Evolutionary conservation across 2,888 invertebrate genomes (phyloP).

Genomic region (Parasteatoda lunata): DNA sequence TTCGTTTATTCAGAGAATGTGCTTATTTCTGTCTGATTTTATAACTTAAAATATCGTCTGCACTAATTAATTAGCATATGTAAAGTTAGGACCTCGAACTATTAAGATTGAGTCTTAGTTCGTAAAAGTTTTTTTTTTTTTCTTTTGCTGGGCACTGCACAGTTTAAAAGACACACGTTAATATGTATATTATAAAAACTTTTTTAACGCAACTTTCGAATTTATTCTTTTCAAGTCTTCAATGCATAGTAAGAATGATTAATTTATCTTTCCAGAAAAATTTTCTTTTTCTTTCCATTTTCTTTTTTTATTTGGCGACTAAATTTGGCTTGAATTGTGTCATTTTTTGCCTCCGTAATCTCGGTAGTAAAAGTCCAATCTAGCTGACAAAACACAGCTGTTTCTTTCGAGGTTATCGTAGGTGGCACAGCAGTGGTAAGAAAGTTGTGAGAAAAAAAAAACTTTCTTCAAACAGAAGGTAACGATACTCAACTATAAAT

Average conservation of each 20-base stretch:
- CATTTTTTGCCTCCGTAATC: conserved; percentile 14
- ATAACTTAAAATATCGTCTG: no score
- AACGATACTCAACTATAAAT: neutral
- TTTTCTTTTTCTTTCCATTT: neutral
- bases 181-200: no score
- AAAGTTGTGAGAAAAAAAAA: neutral
- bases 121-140: no score
- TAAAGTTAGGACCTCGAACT: no score
- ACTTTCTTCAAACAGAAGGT: conserved; percentile 3
- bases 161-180: no score
- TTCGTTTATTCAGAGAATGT: no score
- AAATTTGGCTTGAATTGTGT: conserved; percentile 4
- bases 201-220: no score
- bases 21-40: no score
- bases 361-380: conserved; percentile 14
- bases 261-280: neutral
- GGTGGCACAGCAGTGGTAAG: conserved; percentile 49
- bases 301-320: neutral
- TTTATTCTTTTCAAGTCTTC: no score
- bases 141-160: no score
- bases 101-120: no score
- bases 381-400: conserved; percentile 56
- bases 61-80: no score
- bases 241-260: neutral
- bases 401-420: conserved; percentile 45